Evolutionary conservation across 1,140 invertebrate species (phyloP).

Genomic region (Drosophila rufa): DNA sequence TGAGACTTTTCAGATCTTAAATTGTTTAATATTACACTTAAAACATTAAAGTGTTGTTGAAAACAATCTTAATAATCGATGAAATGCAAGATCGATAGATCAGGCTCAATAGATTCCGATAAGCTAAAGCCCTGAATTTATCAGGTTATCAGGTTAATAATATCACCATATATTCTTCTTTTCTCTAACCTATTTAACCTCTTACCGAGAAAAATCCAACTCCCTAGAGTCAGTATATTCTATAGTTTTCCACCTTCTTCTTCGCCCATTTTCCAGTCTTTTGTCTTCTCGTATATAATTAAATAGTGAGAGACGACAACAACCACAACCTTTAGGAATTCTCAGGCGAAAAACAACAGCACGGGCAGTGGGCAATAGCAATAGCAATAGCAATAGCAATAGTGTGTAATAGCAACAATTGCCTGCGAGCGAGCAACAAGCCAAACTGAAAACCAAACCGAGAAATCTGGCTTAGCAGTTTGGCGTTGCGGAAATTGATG

Average conservation of each 20-base stretch:
- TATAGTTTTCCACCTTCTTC: conserved; percentile 13
- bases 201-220: background rate
- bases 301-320: conserved; percentile 32
- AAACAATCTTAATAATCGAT: background rate
- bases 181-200: background rate
- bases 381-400: conserved; percentile 5
- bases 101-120: background rate
- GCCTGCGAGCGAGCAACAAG: conserved; percentile 49
- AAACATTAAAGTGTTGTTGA: too few species aligned
- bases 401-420: conserved; percentile 38
- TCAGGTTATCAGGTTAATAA: too few species aligned
- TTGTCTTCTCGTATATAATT: conserved; percentile 23
- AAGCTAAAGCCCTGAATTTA: background rate
- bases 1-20: too few species aligned
- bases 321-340: conserved; percentile 20
- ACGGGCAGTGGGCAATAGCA: background rate
- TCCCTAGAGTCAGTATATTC: background rate
- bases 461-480: conserved; percentile 50
- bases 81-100: background rate
- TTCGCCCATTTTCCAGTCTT: conserved; percentile 1
- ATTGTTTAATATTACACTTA: too few species aligned
- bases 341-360: conserved; percentile 12
- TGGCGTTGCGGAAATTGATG: conserved; percentile 49
- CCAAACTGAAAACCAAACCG: conserved; percentile 37
- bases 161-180: too few species aligned